Base-by-base conservation (phyloP, 2,888 invertebrate species). In the Stenotaenia linearis region DNA sequence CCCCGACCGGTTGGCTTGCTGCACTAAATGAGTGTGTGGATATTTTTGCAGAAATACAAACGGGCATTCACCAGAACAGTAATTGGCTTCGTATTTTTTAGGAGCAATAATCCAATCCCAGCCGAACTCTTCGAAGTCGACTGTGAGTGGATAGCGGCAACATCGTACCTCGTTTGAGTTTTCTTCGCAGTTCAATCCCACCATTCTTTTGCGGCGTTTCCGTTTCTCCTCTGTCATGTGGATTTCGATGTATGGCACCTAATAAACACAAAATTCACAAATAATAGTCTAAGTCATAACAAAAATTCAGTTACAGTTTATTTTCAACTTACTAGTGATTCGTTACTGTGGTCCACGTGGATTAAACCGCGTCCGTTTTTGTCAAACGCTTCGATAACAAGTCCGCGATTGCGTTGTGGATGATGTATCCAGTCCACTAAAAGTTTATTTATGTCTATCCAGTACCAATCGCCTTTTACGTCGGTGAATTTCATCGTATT, bases 81-180 rank as follows among this genome's bases (percentile, higher is more conserved):
- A 97, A 88, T 96, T 95, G 7, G 98, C 97, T 84, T 95, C 93
- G 88, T 97, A 98, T 83, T 91, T 90, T 84, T 95, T 95, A 0
- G 98, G 98, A 0, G 97, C 97, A 80, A 98, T 95, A 84, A 98
- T 94, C 92, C 97, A 98, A 85, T 97, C 95, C 96, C 97, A 98
- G 30, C 97, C 97, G 85, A 98, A 96, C 85, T 92, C 92, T 83
- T 94, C 93, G 86, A 98, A 98, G 88, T 97, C 95, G 18, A 98
- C 95, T 15, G 92, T 92, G 69, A 98, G 89, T 0, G 97, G 96
- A 87, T 96, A 97, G 4, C 97, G 92, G 85, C 98, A 98, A 88
- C 98, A 98, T 75, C 95, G 90, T 32, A 91, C 90, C 84, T 96
- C 95, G 83, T 92, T 89, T 10, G 91, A 91, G 83, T 90, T 90